Base-by-base conservation (phyloP, 2,113 vertebrate genomes). In the Ophthalmolycus amberensis region DNA sequence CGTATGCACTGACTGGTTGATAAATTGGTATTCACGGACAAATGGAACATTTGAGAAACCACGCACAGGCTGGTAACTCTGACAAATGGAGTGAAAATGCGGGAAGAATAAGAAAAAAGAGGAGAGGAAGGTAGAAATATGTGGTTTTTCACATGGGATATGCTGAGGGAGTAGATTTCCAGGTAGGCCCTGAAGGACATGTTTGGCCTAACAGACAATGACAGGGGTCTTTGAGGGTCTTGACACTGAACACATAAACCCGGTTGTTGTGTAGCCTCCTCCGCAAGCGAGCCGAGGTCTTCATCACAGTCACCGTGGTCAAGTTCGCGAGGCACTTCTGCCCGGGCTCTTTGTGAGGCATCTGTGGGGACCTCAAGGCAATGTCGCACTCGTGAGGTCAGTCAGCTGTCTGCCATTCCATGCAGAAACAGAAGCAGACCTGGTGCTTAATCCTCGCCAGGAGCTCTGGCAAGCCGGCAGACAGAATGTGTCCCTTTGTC, bases 341-440 rank as follows among this genome's bases (percentile, higher is more conserved):
- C 87, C 77, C 2, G 2, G 77, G 56, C 75, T 75, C 86, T 85
- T 88, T 82, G 76, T 58, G 75, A 74, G 84, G 87, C 93, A 94
- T 95, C 94, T 94, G 94, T 71, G 74, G 88, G 59, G 89, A 93
- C 94, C 95, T 94, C 86, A 85, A 89, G 94, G 95, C 91, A 46
- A 79, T 76, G 85, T 75, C 77, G 89, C 77, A 69, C 89, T 87
- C 38, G 66, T 84, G 90, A 91, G 92, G 92, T 93, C 90, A 84
- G 82, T 92, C 93, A 92, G 88, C 92, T 93, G 91, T 94, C 89
- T 90, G 91, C 89, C 78, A 87, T 54, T 88, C 85, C 79, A 78
- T 87, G 85, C 90, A 80, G 88, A 83, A 77, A 86, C 83, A 74
- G 79, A 84, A 89, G 78, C 77, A 87, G 88, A 91, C 84, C 88